Evolutionary conservation across 1,140 invertebrate genomes (phyloP), one percentile per base, ranked within the genome.

Genomic region (Eciton burchellii): DNA sequence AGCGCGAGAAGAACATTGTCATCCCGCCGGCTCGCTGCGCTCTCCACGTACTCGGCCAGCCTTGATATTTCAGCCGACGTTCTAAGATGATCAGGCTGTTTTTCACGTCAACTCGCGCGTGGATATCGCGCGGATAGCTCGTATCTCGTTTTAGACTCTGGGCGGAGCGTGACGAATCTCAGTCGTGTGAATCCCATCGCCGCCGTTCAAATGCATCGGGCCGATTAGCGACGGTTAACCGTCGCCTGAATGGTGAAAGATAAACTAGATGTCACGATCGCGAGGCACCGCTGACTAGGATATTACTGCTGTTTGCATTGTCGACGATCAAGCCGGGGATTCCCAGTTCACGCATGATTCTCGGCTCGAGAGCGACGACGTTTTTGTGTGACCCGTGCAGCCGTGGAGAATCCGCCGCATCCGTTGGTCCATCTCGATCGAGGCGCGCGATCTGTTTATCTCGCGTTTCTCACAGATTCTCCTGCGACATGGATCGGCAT

Each of bases 51-150:
- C 68, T 60, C 41, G 45, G 24, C 41, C 70, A 84, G 83, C 84
- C 87, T 88, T 83, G 84, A 86, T 86, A 86, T 87, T 84, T 87
- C 29, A 59, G 59, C 21, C 87, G 70, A 79, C 52, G 83, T 43
- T 54, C 41, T 57, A 57, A n/a, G 76, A 87, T 88, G 85, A 88
- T 82, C 76, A 68, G 68, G 86, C 85, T 56, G 57, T 76, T 88
- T 87, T 88, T 77, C 82, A 70, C 85, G 82, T 60, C 70, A 65
- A 57, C 54, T 72, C 5, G 52, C 5, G 52, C 26, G 47, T 56
- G n/a, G 47, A 77, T 66, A 66, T 29, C 29, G 24, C 54, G 73
- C 16, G 21, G 35, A 68, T 21, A 43, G 9, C 35, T 14, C 21
- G 41, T 77, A 56, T 19, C 74, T 43, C 35, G 47, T 29, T 45